Evolutionary conservation across 2,797 vertebrate genomes (phyloP), one percentile per base, ranked within the genome.

Genomic region (Tinamus major): DNA sequence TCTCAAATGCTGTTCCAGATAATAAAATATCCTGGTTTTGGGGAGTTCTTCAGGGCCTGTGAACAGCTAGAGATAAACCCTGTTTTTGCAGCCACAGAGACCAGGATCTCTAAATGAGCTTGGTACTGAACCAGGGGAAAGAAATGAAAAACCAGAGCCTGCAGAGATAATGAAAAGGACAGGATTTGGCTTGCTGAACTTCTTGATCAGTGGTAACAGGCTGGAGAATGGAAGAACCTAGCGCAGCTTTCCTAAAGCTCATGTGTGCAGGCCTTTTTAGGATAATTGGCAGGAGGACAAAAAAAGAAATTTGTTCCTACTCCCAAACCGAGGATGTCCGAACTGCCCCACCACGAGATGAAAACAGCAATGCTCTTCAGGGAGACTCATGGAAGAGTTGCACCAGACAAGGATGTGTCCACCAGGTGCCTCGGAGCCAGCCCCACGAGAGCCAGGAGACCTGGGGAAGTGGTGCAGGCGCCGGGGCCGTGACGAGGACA

Each of bases 111-210:
- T 39, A 62, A 79, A 17, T 16, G 21, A 83, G 46, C 59, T 8
- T 49, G 29, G 19, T 81, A 65, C 13, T 56, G 23, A 1, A 18
- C 4, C 51, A 33, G 26, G 42, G 35, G 84, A 92, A 76, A 19
- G 3, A 1, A 23, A 9, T 10, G 21, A 55, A n/a, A 88, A 77
- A 10, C 18, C 26, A 62, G 8, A 26, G 31, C 6, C 35, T 62
- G n/a, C 10, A 51, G 63, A 65, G 29, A 10, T 6, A 24, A 10
- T 0, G 10, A 0, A 0, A 59, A 79, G 44, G 6, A 16, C 42
- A 75, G 65, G 8, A 68, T 92, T 75, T 68, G 49, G 37, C 44
- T 79, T 8, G 2, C 7, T 31, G n/a, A 79, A 24, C 3, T 2
- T 65, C 87, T 29, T 23, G 7, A 31, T 59, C 42, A 26, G 24